These are phyloP conservation scores for Micronisus gabar DNA, from an alignment of 2,113 vertebrate species.

Conservation along the genomic window DNA sequence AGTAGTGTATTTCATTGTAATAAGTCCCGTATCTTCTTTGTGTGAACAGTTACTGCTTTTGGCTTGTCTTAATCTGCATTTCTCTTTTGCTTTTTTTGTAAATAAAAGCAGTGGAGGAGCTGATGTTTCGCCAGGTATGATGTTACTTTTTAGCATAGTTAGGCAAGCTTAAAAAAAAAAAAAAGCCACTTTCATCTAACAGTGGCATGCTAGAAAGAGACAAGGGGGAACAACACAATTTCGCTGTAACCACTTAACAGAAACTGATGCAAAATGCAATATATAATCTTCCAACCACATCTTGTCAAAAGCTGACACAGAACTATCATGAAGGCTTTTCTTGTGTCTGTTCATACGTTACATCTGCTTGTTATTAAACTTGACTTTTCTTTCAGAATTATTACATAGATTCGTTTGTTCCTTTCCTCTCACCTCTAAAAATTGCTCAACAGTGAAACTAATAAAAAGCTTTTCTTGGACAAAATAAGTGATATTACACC, in stretches of 20 bases:
- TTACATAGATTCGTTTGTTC: not conserved
- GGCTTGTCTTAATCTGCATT: not conserved
- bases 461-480: constrained; percentile 34
- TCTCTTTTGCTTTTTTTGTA: not conserved
- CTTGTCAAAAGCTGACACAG: constrained; percentile 3
- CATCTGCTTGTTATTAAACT: constrained; percentile 19
- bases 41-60: not conserved
- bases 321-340: not conserved
- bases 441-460: constrained; percentile 17
- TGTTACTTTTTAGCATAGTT: not conserved
- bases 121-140: not conserved
- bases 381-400: constrained; percentile 27
- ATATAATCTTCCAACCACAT: not conserved
- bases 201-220: not conserved
- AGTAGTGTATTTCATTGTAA: fast-evolving
- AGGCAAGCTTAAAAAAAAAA: not conserved
- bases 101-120: not conserved
- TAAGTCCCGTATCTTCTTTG: not conserved
- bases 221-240: not conserved
- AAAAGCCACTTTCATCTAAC: not conserved
- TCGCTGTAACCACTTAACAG: not conserved
- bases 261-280: not conserved
- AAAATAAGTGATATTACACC: not conserved
- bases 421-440: constrained; percentile 27
- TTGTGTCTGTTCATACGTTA: not conserved